These are phyloP conservation scores for Alectoris magna DNA, from an alignment of 2,797 vertebrate species.

Conservation along the genomic window DNA sequence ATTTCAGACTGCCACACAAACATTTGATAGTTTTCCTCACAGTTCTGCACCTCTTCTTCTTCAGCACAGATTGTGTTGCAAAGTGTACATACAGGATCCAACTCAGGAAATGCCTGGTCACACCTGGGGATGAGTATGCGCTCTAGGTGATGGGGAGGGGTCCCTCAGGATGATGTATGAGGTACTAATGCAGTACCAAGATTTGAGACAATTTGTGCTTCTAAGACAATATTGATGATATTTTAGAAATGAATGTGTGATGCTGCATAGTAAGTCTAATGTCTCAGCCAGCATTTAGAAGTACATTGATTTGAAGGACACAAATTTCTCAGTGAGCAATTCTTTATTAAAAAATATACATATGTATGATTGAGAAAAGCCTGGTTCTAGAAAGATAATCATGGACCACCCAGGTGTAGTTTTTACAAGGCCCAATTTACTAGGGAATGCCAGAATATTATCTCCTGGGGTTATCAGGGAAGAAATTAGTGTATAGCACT, in stretches of 20 bases:
- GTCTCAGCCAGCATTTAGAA: slow-evolving; percentile 33
- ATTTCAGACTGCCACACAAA: not conserved
- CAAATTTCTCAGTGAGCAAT: slow-evolving; percentile 17
- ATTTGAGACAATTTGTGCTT: not conserved
- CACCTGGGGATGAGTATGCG: not conserved
- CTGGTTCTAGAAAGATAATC: slow-evolving; percentile 20
- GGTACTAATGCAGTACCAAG: not conserved
- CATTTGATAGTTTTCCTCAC: not conserved
- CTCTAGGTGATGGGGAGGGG: not conserved
- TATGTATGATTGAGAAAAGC: slow-evolving; percentile 5
- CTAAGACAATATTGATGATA: not conserved
- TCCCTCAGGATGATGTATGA: not conserved
- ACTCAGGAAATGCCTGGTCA: not conserved
- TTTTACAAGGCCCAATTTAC: slow-evolving; percentile 54
- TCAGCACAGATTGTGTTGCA: not conserved
- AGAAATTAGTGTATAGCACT: slow-evolving; percentile 30
- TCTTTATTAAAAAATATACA: not conserved
- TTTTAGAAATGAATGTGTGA: slow-evolving; percentile 38
- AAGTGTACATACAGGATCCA: not conserved
- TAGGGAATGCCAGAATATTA: slow-evolving; percentile 35
- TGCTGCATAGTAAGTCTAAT: not conserved
- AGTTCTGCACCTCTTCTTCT: not conserved
- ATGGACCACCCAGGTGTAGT: slow-evolving; percentile 42
- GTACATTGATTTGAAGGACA: slow-evolving; percentile 27
- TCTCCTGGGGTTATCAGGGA: slow-evolving; percentile 27